Evolutionary conservation across 2,888 invertebrate species (phyloP), one percentile per base, ranked within the genome.

Genomic region (Horisme vitalbata): DNA sequence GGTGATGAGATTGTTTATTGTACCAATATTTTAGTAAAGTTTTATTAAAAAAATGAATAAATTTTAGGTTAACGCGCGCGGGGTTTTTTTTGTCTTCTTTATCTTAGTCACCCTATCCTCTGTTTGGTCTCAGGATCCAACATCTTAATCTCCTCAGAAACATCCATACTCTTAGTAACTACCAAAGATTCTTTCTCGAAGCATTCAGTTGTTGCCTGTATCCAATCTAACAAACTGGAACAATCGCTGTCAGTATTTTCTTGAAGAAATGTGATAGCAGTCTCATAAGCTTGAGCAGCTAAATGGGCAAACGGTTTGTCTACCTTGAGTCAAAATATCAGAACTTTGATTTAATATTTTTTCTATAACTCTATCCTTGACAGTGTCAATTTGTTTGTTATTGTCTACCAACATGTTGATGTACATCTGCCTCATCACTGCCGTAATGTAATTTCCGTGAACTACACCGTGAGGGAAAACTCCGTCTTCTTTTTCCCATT

Each of bases 241-340:
- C 47, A 41, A 2, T 45, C 41, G 26, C 27, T 31, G 0, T 30
- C 36, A 2, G 33, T 41, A 9, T 52, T 48, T 0, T 41, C 15
- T 0, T 18, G 2, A 2, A 52, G 7, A 12, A 48, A 52, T 1
- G 39, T 9, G 6, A 33, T 46, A 0, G 45, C 46, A 7, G 3
- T 9, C 7, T 49, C 49, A 21, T 53, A 53, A 0, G 49, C 48
- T 30, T 53, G 53, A 0, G 46, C 45, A 3, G 46, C 43, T 24
- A 12, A 53, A 49, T 10, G 36, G 47, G 15, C 41, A 41, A 15
- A 41, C 49, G 0, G 45, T 43, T 12, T 45, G 45, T 10, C 45
- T 43, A 0, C 36, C 48, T 4, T 33, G 27, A 3, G 48, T 53
- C 0, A 49, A 13, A 0, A 49, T 21, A 5, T 44, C 53, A 0